Evolutionary conservation across 1,140 invertebrate genomes (phyloP).

Genomic region (Temnothorax nylanderi): DNA sequence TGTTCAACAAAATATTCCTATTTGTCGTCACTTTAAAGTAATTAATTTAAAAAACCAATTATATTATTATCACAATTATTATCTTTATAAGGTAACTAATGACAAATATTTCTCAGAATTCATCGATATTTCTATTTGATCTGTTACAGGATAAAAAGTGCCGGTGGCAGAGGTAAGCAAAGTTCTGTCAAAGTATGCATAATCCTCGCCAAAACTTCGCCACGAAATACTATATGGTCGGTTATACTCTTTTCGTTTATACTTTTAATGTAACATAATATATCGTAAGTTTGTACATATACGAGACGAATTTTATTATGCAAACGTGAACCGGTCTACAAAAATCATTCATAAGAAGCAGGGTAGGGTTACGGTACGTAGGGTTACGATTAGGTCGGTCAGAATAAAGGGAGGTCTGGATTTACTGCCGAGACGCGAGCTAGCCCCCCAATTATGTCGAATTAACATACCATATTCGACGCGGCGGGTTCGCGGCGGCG

Average conservation of each 20-base stretch:
- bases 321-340: not conserved
- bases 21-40: not conserved
- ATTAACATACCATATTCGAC: slow-evolving; percentile 64
- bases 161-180: slow-evolving; percentile 82
- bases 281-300: not conserved
- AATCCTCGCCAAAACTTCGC: not conserved
- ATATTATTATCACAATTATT: not conserved
- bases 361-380: not conserved
- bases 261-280: not conserved
- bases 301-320: slow-evolving; percentile 9
- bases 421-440: not conserved
- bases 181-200: not conserved
- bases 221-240: not conserved
- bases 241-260: not conserved
- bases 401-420: slow-evolving; percentile 21
- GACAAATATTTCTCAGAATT: slow-evolving; percentile 7
- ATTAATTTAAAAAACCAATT: not conserved
- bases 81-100: not conserved
- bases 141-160: slow-evolving; percentile 83
- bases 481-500: slow-evolving; percentile 9
- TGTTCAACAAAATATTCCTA: not conserved
- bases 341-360: not conserved
- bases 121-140: slow-evolving; percentile 62
- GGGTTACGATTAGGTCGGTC: slow-evolving; percentile 10
- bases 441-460: slow-evolving; percentile 60